A percentile compares a stretch with the other conserved stretches of the same genome.
Conservation (phyloP, 2,113 vertebrate genomes). For the Gadus chalcogrammus region DNA sequence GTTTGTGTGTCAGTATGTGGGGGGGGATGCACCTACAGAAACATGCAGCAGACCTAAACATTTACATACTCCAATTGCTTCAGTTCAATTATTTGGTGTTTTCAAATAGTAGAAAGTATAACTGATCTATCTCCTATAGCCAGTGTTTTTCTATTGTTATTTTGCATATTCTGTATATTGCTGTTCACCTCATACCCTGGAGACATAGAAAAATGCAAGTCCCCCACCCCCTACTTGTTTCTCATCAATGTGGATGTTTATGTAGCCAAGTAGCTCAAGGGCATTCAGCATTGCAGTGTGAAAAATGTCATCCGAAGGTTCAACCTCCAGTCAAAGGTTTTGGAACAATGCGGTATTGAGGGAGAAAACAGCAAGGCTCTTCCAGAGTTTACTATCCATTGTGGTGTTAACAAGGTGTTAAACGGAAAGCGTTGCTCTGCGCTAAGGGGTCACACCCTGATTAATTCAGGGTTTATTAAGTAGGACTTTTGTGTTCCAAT, state of each 20-base stretch:
- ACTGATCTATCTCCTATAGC: not conserved
- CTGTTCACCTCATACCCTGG: not conserved
- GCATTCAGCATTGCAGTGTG: conserved; percentile 4
- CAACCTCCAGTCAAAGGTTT: conserved; percentile 30
- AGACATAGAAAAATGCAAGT: not conserved
- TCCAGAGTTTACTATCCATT: conserved; percentile 1
- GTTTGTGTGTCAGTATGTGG: too few species aligned
- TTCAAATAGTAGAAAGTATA: not conserved
- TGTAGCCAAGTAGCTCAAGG: conserved; percentile 19
- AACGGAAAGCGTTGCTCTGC: conserved; percentile 13
- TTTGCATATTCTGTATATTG: not conserved
- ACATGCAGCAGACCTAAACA: too few species aligned
- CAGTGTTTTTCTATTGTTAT: not conserved
- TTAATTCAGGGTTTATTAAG: conserved; percentile 38
- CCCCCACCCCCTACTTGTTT: not conserved
- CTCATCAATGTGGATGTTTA: conserved; percentile 20
- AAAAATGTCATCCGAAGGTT: conserved; percentile 44
- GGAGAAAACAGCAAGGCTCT: conserved; percentile 11
- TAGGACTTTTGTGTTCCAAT: conserved; percentile 40
- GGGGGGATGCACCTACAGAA: too few species aligned
- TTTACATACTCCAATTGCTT: too few species aligned
- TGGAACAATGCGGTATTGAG: not conserved
- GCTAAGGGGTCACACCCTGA: conserved; percentile 35
- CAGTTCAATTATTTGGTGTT: too few species aligned
- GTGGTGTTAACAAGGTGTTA: conserved; percentile 28